phyloP scores from a whole-genome alignment of 1,140 invertebrate genomes.

The Conopomorpha cramerella region DNA sequence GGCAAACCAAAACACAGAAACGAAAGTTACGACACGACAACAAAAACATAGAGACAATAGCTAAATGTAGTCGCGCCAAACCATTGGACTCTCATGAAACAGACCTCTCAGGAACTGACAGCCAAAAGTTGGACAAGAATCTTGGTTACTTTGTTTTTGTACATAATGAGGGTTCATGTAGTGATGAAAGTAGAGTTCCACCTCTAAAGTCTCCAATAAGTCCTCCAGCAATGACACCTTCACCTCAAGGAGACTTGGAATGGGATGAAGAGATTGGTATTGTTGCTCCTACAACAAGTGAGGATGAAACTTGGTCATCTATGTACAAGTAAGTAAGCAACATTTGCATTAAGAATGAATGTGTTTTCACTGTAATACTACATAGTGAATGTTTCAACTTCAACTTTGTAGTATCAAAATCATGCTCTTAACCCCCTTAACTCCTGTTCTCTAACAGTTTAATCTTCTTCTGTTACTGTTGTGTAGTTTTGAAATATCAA shows the following conservation, averaged over 20 bases:
- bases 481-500: too few species aligned
- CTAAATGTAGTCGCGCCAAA: too few species aligned
- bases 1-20: constrained; percentile 28
- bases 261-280: constrained; percentile 49
- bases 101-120: constrained; percentile 13
- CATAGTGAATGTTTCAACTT: too few species aligned
- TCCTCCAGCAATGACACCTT: constrained; percentile 21
- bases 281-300: constrained; percentile 41
- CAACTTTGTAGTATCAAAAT: too few species aligned
- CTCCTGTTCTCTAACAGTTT: too few species aligned
- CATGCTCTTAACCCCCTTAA: too few species aligned
- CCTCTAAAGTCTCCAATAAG: constrained; percentile 23
- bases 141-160: constrained; percentile 46
- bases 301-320: constrained; percentile 50
- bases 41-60: constrained; percentile 20
- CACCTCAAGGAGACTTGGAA: constrained; percentile 37
- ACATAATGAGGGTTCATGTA: constrained; percentile 40
- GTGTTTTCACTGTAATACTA: too few species aligned
- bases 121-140: constrained; percentile 23
- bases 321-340: constrained; percentile 49
- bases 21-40: constrained; percentile 22
- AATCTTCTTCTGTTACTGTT: too few species aligned
- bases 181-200: constrained; percentile 35
- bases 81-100: too few species aligned
- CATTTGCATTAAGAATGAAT: too few species aligned